A percentile compares a stretch with the other conserved stretches of the same genome.
These are phyloP conservation scores for Meliscaeva auricollis DNA, from an alignment of 2,888 invertebrate species.

Conservation along the genomic window DNA sequence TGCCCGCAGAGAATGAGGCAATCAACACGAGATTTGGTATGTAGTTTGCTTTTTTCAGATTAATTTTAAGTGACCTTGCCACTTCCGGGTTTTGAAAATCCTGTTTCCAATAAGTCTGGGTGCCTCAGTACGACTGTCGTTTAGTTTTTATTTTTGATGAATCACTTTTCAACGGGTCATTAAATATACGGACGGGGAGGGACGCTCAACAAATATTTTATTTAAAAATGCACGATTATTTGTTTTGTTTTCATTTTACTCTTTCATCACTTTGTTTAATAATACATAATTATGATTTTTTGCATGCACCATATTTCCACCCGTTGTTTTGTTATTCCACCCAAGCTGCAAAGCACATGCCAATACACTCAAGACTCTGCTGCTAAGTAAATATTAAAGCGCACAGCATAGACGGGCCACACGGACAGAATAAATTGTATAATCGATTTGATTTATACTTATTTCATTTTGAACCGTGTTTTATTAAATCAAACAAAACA, in stretches of 20 bases:
- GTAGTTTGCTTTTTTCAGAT: background rate
- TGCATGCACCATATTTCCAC: slow-evolving; percentile 23
- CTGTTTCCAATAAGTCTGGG: background rate
- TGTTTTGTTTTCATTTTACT: slow-evolving; percentile 55
- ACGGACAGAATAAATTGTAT: slow-evolving; percentile 41
- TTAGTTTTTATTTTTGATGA: background rate
- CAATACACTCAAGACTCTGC: slow-evolving; percentile 39
- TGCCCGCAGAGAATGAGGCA: slow-evolving; percentile 8
- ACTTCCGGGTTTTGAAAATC: slow-evolving; percentile 40
- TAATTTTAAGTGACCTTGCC: slow-evolving; percentile 12
- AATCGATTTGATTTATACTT: slow-evolving; percentile 58
- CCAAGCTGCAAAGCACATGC: slow-evolving; percentile 27
- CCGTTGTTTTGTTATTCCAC: slow-evolving; percentile 24
- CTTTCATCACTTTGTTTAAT: slow-evolving; percentile 25
- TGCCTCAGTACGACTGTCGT: background rate
- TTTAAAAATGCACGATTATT: slow-evolving; percentile 29
- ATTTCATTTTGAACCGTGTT: slow-evolving; percentile 1
- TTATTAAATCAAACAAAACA: slow-evolving; percentile 11
- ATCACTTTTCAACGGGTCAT: slow-evolving; percentile 15
- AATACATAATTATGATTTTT: slow-evolving; percentile 19
- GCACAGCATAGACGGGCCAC: slow-evolving; percentile 2
- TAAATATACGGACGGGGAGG: slow-evolving; percentile 5
- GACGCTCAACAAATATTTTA: slow-evolving; percentile 1
- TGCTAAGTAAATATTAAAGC: slow-evolving; percentile 33
- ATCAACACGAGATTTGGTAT: background rate